Evolutionary conservation across 2,797 vertebrate species (phyloP).

Genomic region (Artibeus lituratus): DNA sequence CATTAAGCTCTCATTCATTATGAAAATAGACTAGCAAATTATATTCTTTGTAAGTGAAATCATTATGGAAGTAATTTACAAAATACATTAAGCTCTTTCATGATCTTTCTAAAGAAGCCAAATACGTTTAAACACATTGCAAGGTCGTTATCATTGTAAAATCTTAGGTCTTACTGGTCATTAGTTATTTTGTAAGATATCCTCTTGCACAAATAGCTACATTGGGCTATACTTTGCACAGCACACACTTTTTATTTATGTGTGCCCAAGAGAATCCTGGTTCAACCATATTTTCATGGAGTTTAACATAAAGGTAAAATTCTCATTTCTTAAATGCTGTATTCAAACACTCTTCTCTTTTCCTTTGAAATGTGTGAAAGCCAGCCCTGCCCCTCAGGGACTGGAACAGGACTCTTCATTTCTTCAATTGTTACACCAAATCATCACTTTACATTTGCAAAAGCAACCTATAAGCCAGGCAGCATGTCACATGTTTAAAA

Average conservation of each 20-base stretch:
- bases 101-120: conserved; percentile 77
- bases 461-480: neutral
- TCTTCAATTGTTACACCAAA: conserved; percentile 53
- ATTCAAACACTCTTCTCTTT: conserved; percentile 50
- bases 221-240: conserved; percentile 56
- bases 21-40: conserved; percentile 82
- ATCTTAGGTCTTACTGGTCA: conserved; percentile 72
- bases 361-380: conserved; percentile 59
- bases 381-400: neutral
- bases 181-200: conserved; percentile 64
- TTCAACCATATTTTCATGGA: conserved; percentile 46
- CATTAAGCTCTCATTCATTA: conserved; percentile 82
- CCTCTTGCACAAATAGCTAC: conserved; percentile 57
- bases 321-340: conserved; percentile 48
- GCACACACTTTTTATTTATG: neutral
- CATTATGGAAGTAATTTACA: conserved; percentile 83
- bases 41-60: conserved; percentile 83
- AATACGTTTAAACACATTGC: conserved; percentile 79
- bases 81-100: conserved; percentile 83
- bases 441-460: conserved; percentile 54
- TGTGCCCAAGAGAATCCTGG: conserved; percentile 50
- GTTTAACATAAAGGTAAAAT: conserved; percentile 57
- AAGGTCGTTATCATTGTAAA: conserved; percentile 78
- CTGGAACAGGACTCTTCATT: conserved; percentile 26
- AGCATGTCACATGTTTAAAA: conserved; percentile 41